phyloP scores from a whole-genome alignment of 2,113 vertebrate genomes.

The Zootoca vivipara region DNA sequence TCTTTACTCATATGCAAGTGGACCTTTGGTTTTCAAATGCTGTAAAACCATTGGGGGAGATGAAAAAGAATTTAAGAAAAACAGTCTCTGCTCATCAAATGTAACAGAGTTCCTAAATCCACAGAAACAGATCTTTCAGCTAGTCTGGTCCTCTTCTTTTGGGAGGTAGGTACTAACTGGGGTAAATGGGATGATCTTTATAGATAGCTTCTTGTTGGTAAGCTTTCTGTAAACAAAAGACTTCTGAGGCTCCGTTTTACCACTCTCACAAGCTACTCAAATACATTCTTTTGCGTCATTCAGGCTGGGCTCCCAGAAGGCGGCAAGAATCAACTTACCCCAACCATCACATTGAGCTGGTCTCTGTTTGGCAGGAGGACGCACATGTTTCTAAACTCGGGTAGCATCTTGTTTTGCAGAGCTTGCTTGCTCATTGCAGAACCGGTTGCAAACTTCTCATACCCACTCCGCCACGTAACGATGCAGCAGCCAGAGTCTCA shows the following conservation, averaged over 20 bases:
- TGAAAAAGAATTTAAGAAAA: slow-evolving; percentile 1
- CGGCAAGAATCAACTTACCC: slow-evolving; percentile 71
- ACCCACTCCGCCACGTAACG: neutral
- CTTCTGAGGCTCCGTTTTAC: neutral
- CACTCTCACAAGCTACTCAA: rapidly evolving
- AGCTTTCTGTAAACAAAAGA: slow-evolving; percentile 36
- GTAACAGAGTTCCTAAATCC: neutral
- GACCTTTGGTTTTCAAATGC: neutral
- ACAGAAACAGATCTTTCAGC: neutral
- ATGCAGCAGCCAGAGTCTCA: neutral
- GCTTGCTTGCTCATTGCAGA: slow-evolving; percentile 65
- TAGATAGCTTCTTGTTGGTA: neutral
- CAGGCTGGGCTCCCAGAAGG: neutral
- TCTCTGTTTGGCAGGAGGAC: slow-evolving; percentile 86
- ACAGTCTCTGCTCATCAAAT: neutral
- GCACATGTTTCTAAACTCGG: slow-evolving; percentile 79
- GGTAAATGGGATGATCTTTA: slow-evolving; percentile 48
- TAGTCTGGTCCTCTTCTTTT: neutral
- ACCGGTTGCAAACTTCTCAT: slow-evolving; percentile 36
- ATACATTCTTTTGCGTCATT: neutral
- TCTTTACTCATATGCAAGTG: slow-evolving; percentile 1
- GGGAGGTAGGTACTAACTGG: slow-evolving; percentile 23
- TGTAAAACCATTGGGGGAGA: neutral
- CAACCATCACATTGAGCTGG: slow-evolving; percentile 79
- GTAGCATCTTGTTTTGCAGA: slow-evolving; percentile 51